Percentiles rank a stretch among this genome's conserved stretches.
phyloP scores from a whole-genome alignment of 2,888 invertebrate species.

The Aporophyla nigra region DNA sequence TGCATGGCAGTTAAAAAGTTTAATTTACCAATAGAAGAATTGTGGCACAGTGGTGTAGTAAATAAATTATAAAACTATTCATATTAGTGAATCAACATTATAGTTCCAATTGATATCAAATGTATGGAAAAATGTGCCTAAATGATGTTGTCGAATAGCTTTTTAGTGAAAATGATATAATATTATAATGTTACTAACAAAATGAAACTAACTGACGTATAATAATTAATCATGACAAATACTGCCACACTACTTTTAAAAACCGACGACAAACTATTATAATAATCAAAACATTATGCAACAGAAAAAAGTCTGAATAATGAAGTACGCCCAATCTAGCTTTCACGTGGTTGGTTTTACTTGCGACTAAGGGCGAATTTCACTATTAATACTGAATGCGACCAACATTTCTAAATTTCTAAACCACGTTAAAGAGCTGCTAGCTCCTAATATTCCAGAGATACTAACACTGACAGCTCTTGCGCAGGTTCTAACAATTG shows the following conservation, averaged over 20 bases:
- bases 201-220: conserved; percentile 7
- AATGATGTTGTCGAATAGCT: conserved; percentile 33
- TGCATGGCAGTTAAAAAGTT: conserved; percentile 45
- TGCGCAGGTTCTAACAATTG: background rate
- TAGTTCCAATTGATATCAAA: conserved; percentile 40
- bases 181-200: conserved; percentile 16
- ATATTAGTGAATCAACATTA: conserved; percentile 18
- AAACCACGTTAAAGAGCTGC: background rate
- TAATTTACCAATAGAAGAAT: conserved; percentile 11
- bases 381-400: background rate
- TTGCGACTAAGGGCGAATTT: background rate
- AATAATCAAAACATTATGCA: background rate
- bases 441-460: background rate
- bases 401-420: background rate
- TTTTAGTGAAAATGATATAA: conserved; percentile 25
- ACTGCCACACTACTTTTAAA: conserved; percentile 3
- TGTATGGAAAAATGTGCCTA: conserved; percentile 48
- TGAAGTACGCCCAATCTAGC: background rate
- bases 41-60: background rate
- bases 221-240: conserved; percentile 6
- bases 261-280: background rate
- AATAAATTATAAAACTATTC: conserved; percentile 9
- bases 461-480: no score
- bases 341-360: conserved; percentile 1
- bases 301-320: background rate